Evolutionary conservation across 2,113 vertebrate genomes (phyloP).

Genomic region (Nannospalax galili): DNA sequence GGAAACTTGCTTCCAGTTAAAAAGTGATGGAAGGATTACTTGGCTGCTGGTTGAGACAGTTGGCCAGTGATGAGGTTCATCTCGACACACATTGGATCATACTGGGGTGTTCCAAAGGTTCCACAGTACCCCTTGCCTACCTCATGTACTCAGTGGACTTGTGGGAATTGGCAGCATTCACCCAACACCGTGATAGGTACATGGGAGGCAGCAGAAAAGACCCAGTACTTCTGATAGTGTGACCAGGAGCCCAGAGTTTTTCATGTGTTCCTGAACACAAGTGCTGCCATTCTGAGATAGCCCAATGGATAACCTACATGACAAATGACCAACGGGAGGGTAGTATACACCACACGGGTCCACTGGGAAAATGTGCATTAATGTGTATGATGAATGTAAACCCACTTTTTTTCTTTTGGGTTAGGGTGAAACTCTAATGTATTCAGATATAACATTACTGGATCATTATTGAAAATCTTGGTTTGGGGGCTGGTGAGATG

Average conservation of each 20-base stretch:
- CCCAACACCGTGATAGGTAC: background rate
- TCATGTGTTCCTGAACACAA: background rate
- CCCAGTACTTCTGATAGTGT: background rate
- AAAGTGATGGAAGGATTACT: slow-evolving; percentile 44
- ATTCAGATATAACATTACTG: background rate
- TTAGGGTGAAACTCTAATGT: background rate
- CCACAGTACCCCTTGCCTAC: background rate
- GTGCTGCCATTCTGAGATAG: too few relatives aligned
- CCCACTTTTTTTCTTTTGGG: background rate
- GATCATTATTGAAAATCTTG: background rate
- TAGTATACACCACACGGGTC: background rate
- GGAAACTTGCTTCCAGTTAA: slow-evolving; percentile 68
- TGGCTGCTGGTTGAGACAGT: background rate
- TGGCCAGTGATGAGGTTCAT: slow-evolving; percentile 28
- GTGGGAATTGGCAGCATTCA: fast-evolving
- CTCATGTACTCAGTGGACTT: background rate
- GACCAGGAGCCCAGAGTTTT: background rate
- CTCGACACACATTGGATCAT: background rate
- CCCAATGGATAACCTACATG: background rate
- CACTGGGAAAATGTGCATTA: background rate
- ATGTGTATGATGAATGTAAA: background rate
- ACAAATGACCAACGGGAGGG: background rate
- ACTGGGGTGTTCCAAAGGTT: background rate
- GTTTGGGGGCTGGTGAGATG: background rate
- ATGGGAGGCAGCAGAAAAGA: background rate